Base-by-base conservation (phyloP, 2,888 invertebrate species). In the Melipona beecheii region DNA sequence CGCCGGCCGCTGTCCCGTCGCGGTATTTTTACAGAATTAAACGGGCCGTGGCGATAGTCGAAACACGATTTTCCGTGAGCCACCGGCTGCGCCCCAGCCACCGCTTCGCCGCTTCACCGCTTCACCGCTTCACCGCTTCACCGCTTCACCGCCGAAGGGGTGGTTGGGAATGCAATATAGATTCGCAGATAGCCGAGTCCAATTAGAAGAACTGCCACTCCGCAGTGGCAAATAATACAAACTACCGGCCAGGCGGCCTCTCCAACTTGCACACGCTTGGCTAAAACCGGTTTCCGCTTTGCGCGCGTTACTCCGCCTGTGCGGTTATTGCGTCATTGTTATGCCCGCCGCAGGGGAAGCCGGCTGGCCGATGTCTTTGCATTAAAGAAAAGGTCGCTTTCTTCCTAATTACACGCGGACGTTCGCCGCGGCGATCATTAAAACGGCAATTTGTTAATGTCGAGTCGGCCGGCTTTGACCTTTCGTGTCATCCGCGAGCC, bases 171-270 rank as follows among this genome's bases (percentile, higher is more conserved):
- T 84, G 90, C 88, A 90, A 90, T 91, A 91, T 90, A 91, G 91
- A 92, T 91, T 90, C 88, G 80, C 78, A 87, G 91, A 92, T 91
- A 91, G 89, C 86, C 86, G 85, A 70, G 89, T 91, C 88, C 91
- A 91, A 92, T 91, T 92, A 90, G 91, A 91, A 91, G 91, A 91
- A 91, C 91, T 91, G 88, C 90, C 86, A 87, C 81, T 86, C 82
- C 78, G 84, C 82, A 79, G 82, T 84, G 81, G 87, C 86, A 86
- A 87, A 84, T 87, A 87, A 87, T 87, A 84, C 87, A 80, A 86
- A 85, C 83, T 85, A 85, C 86, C 81, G 52, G 72, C 85, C 71
- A 65, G 78, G 65, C 77, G 50, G 77, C 73, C 83, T 77, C 83
- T 86, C 81, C 72, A 85, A 74, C 77, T 76, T 83, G 86, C 85